phyloP scores from a whole-genome alignment of 1,140 invertebrate genomes.

The Aphaenogaster ashmeadi region DNA sequence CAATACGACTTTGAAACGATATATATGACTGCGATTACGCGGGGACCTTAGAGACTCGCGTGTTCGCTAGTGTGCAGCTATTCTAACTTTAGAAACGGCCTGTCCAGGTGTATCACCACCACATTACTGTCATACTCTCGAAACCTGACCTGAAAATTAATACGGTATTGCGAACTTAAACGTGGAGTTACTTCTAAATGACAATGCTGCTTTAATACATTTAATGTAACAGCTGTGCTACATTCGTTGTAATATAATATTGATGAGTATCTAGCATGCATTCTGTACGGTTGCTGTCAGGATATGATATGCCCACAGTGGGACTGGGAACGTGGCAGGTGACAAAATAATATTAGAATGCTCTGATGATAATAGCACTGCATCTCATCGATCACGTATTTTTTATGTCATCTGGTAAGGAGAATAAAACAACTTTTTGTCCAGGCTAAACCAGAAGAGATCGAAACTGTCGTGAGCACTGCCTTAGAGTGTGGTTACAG shows the following conservation, averaged over 20 bases:
- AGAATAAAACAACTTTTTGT: constrained; percentile 66
- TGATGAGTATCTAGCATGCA: constrained; percentile 74
- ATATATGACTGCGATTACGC: constrained; percentile 47
- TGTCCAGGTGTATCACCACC: constrained; percentile 21
- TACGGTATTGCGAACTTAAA: background rate
- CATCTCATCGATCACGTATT: background rate
- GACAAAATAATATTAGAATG: constrained; percentile 71
- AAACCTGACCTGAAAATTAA: background rate
- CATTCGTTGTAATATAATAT: constrained; percentile 11
- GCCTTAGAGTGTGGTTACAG: constrained; percentile 91
- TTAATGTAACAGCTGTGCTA: background rate
- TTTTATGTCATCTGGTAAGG: background rate
- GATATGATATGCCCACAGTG: constrained; percentile 90
- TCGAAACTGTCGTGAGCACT: constrained; percentile 90
- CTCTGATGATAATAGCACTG: constrained; percentile 12
- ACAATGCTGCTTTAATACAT: constrained; percentile 12
- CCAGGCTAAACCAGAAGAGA: constrained; percentile 90
- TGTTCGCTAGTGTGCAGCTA: background rate
- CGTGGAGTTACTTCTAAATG: background rate
- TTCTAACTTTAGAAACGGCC: constrained; percentile 75
- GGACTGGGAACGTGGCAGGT: constrained; percentile 95
- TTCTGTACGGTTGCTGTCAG: constrained; percentile 80
- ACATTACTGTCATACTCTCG: background rate
- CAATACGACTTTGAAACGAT: constrained; percentile 53
- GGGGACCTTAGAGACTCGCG: constrained; percentile 9